A percentile compares a stretch with the other conserved stretches of the same genome.
These are phyloP conservation scores for Allophyes oxyacanthae DNA, from an alignment of 2,888 invertebrate genomes.

Conservation along the genomic window DNA sequence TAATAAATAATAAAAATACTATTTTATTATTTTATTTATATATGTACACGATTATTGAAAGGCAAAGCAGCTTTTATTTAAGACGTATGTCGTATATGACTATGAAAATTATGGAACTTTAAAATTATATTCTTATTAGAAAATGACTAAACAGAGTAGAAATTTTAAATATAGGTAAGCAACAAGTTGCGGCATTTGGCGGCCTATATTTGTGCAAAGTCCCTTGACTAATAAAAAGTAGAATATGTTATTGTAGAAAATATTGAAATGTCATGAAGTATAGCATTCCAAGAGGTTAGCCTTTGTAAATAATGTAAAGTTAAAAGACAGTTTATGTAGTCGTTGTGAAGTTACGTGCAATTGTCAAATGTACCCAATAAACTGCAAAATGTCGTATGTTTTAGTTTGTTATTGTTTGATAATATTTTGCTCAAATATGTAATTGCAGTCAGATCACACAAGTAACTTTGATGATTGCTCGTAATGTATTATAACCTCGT, in stretches of 20 bases:
- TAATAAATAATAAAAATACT: slow-evolving; percentile 28
- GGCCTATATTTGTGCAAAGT: slow-evolving; percentile 54
- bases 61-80: slow-evolving; percentile 48
- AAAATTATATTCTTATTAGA: slow-evolving; percentile 48
- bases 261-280: slow-evolving; percentile 57
- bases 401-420: slow-evolving; percentile 30
- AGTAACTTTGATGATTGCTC: slow-evolving; percentile 47
- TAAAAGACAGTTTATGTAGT: slow-evolving; percentile 61
- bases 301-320: slow-evolving; percentile 65
- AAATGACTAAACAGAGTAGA: slow-evolving; percentile 48
- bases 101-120: slow-evolving; percentile 42
- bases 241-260: slow-evolving; percentile 47
- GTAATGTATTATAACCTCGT: slow-evolving; percentile 36
- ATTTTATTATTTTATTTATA: slow-evolving; percentile 40
- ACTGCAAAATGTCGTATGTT: slow-evolving; percentile 24
- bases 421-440: slow-evolving; percentile 57
- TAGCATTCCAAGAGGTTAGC: slow-evolving; percentile 70
- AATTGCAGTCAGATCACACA: slow-evolving; percentile 25
- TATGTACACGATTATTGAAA: slow-evolving; percentile 40
- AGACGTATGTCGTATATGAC: slow-evolving; percentile 29
- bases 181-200: slow-evolving; percentile 40
- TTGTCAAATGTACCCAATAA: slow-evolving; percentile 42
- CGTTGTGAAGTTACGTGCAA: slow-evolving; percentile 45
- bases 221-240: slow-evolving; percentile 55
- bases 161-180: slow-evolving; percentile 37